These are phyloP conservation scores for Cirrhinus molitorella DNA, from an alignment of 2,797 vertebrate genomes.

Conservation along the genomic window DNA sequence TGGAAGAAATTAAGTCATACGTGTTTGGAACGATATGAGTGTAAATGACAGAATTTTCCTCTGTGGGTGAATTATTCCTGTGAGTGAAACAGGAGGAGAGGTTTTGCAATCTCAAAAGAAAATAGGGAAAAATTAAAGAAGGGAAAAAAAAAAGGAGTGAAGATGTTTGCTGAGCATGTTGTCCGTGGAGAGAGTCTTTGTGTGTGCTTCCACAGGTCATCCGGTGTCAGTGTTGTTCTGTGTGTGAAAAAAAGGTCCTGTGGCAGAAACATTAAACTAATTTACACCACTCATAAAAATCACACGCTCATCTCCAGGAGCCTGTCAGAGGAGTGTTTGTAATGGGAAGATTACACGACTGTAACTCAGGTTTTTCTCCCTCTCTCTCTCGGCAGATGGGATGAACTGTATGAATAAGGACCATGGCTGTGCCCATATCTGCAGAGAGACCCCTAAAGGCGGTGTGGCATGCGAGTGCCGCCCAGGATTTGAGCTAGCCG, in stretches of 20 bases:
- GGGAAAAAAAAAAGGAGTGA: constrained; percentile 2
- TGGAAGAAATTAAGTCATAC: background rate
- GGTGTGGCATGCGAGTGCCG: constrained; percentile 97
- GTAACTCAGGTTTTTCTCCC: constrained; percentile 38
- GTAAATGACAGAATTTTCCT: constrained; percentile 6
- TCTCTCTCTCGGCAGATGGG: constrained; percentile 72
- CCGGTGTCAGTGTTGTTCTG: constrained; percentile 46
- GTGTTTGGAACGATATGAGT: background rate
- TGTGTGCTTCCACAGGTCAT: constrained; percentile 50
- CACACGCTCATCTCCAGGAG: constrained; percentile 65
- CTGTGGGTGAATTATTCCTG: constrained; percentile 10
- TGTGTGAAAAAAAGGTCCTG: constrained; percentile 49
- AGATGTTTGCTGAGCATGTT: constrained; percentile 41
- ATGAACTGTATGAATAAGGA: constrained; percentile 99
- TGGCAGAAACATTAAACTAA: constrained; percentile 69
- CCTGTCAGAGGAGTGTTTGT: constrained; percentile 62
- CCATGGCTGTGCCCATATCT: constrained; percentile 97
- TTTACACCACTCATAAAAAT: constrained; percentile 70
- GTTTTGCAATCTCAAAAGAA: constrained; percentile 24
- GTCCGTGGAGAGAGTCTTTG: constrained; percentile 43
- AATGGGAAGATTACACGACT: constrained; percentile 54
- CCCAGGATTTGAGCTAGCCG: constrained; percentile 96
- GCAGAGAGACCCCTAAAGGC: constrained; percentile 96
- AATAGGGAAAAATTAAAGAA: background rate
- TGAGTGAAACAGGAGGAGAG: constrained; percentile 20